Conservation (phyloP, 2,113 vertebrate genomes). For the Protobothrops mucrosquamatus region DNA sequence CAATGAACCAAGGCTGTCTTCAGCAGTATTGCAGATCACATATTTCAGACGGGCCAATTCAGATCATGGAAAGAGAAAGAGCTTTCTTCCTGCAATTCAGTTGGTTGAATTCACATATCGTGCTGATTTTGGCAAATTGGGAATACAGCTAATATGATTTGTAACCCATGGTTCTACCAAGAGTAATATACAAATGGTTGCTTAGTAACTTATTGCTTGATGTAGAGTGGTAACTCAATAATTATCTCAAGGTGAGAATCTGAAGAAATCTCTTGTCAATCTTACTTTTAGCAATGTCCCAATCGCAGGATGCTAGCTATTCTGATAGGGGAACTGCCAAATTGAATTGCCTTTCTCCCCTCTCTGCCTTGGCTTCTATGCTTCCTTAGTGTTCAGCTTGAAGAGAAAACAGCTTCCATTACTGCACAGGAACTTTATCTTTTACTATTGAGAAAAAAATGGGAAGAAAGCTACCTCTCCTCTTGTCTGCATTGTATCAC, state of each 20-base stretch:
- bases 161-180: background rate
- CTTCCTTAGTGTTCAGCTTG: background rate
- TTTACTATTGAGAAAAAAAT: background rate
- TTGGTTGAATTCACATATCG: background rate
- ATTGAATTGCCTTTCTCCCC: background rate
- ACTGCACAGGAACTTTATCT: background rate
- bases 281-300: background rate
- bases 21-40: background rate
- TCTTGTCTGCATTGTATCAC: background rate
- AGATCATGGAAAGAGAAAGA: background rate
- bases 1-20: background rate
- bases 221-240: background rate
- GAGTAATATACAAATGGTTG: background rate
- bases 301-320: background rate
- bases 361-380: background rate
- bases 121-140: background rate
- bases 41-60: too few relatives aligned
- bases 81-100: background rate
- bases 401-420: background rate
- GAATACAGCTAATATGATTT: background rate
- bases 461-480: background rate
- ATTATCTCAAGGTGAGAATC: background rate
- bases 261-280: background rate
- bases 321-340: background rate
- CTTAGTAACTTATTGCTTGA: background rate